A percentile compares a stretch with the other conserved stretches of the same genome.
Evolutionary conservation across 2,888 invertebrate genomes (phyloP).

Genomic region (Luffia ferchaultella): DNA sequence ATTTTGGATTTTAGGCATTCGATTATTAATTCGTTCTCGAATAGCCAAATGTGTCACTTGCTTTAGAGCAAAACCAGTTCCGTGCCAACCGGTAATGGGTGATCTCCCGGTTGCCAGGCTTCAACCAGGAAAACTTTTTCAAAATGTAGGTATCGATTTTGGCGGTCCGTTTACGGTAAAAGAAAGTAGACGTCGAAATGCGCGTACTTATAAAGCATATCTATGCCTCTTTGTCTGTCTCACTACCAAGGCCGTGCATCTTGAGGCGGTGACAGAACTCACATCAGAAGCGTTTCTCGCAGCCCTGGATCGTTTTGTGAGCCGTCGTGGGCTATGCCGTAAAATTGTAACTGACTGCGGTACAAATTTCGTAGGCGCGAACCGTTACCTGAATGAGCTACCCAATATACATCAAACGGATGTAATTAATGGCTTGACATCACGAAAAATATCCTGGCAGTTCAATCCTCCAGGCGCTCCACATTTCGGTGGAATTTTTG

Average conservation of each 20-base stretch:
- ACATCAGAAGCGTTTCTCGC: conserved; percentile 17
- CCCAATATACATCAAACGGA: background rate
- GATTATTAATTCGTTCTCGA: conserved; percentile 3
- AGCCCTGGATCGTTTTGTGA: conserved; percentile 9
- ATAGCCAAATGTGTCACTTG: conserved; percentile 5
- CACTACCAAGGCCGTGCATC: conserved; percentile 16
- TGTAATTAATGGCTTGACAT: conserved; percentile 8
- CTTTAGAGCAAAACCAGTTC: conserved; percentile 5
- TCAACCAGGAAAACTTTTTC: conserved; percentile 7
- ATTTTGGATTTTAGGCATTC: conserved; percentile 5
- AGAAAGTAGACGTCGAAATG: conserved; percentile 7
- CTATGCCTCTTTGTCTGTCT: conserved; percentile 15
- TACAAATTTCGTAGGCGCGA: conserved; percentile 22
- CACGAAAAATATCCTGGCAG: conserved; percentile 17
- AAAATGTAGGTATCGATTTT: conserved; percentile 13
- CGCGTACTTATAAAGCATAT: conserved; percentile 6
- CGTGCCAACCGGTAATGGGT: conserved; percentile 11
- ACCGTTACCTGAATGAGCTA: conserved; percentile 11
- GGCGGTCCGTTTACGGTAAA: conserved; percentile 13
- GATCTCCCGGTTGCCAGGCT: conserved; percentile 11
- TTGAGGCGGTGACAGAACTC: conserved; percentile 17
- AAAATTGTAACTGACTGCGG: conserved; percentile 21
- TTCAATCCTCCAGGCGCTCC: conserved; percentile 21
- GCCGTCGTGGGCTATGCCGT: conserved; percentile 11
- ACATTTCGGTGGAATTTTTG: conserved; percentile 23